Conservation (phyloP, 2,113 vertebrate species). For the Osmerus mordax region DNA sequence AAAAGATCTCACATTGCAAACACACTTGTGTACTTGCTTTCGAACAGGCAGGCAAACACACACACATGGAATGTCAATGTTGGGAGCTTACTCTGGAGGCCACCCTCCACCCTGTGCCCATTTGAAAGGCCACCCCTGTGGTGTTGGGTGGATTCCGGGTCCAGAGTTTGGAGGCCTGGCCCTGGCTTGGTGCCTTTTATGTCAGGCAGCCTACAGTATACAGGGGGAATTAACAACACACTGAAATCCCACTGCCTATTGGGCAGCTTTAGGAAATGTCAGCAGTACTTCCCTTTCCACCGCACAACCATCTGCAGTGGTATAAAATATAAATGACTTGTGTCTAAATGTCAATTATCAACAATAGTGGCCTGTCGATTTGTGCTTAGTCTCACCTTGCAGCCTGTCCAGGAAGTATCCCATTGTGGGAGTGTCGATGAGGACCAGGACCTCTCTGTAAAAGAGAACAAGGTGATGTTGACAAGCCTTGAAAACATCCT, state of each 20-base stretch:
- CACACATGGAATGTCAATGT: not conserved
- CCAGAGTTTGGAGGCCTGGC: not conserved
- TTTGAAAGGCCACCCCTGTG: constrained; percentile 13
- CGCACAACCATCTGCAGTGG: not conserved
- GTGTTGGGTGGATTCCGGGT: constrained; percentile 9
- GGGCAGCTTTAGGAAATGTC: not conserved
- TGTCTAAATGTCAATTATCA: not conserved
- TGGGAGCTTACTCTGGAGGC: constrained; percentile 24
- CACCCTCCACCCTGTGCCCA: not conserved
- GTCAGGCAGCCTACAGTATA: not conserved
- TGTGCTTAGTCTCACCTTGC: constrained; percentile 20
- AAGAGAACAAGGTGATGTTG: no score
- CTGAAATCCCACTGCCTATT: not conserved
- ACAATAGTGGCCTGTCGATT: not conserved
- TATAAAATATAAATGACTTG: not conserved
- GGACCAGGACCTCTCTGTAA: constrained; percentile 1
- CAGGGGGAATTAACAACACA: not conserved
- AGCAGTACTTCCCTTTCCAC: not conserved
- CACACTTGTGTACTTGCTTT: no score
- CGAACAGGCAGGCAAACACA: not conserved
- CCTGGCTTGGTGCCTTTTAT: not conserved
- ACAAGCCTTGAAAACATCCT: no score
- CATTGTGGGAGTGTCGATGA: constrained; percentile 17
- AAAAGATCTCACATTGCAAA: no score
- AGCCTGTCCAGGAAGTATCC: constrained; percentile 12